Conservation (phyloP, 2,888 invertebrate genomes). For the Thalpophila matura region DNA sequence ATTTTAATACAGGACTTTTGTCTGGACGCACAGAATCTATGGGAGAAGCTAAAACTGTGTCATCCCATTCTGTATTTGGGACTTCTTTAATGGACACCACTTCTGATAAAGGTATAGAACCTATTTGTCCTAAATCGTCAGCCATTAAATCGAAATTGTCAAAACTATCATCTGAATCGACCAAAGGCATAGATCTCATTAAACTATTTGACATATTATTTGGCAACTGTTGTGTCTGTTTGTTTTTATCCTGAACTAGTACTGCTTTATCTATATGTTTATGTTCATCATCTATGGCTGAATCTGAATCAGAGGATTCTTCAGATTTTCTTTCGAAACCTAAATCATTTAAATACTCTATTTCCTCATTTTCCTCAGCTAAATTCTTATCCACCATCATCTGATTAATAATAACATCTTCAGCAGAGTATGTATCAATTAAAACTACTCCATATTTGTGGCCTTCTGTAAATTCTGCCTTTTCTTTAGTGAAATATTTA, state of each 20-base stretch:
- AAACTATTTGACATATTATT: constrained; percentile 61
- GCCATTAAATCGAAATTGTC: constrained; percentile 42
- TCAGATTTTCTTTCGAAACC: constrained; percentile 53
- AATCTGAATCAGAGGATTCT: constrained; percentile 45
- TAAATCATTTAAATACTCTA: constrained; percentile 70
- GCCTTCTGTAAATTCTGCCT: constrained; percentile 78
- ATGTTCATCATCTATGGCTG: constrained; percentile 35
- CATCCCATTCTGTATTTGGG: constrained; percentile 1
- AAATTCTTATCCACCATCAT: constrained; percentile 87
- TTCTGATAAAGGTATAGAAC: constrained; percentile 19
- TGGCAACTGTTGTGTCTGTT: neutral
- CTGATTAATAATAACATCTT: constrained; percentile 86
- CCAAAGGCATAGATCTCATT: constrained; percentile 75
- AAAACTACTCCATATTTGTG: constrained; percentile 87
- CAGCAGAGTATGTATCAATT: constrained; percentile 82
- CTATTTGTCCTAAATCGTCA: neutral
- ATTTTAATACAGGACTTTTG: constrained; percentile 42
- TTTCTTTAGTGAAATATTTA: constrained; percentile 81
- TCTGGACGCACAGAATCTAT: constrained; percentile 71
- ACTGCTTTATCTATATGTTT: constrained; percentile 9
- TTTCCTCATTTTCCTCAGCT: constrained; percentile 78
- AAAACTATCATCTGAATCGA: constrained; percentile 71
- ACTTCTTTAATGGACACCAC: constrained; percentile 19
- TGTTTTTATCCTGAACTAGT: neutral
- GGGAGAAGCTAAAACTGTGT: neutral